Conservation (phyloP, 2,113 vertebrate genomes). For the Engraulis encrasicolus region DNA sequence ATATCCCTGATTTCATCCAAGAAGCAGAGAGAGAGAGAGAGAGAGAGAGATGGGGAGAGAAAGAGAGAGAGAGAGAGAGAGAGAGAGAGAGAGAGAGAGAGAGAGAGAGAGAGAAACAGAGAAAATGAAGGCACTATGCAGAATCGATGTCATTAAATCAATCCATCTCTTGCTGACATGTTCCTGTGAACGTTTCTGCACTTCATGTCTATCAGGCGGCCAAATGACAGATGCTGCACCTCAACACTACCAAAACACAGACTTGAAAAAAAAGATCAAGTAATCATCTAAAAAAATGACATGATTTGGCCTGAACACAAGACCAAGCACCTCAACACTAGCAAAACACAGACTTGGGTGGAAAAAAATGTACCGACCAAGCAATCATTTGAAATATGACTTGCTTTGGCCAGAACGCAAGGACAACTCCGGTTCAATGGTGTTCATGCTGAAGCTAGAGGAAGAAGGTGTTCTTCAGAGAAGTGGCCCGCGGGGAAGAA, state of each 20-base stretch:
- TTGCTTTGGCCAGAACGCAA: too few species aligned
- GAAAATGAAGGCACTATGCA: not conserved
- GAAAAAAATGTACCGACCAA: too few species aligned
- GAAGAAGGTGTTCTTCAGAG: too few species aligned
- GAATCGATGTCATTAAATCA: not conserved
- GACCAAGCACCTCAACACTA: not conserved
- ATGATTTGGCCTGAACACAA: not conserved
- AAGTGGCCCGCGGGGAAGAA: too few species aligned
- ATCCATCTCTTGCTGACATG: not conserved
- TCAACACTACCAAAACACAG: not conserved
- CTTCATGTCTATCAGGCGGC: not conserved
- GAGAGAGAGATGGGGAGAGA: not conserved
- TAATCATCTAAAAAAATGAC: not conserved
- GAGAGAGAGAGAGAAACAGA: not conserved
- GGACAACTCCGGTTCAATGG: too few species aligned
- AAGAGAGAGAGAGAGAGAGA: not conserved
- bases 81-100: not conserved
- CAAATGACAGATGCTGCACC: not conserved
- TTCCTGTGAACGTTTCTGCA: not conserved
- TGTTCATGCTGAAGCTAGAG: too few species aligned
- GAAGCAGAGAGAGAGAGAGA: not conserved
- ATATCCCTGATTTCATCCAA: not conserved
- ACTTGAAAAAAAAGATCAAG: not conserved
- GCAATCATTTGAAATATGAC: too few species aligned
- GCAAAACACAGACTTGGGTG: too few species aligned